Evolutionary conservation across 53 echinoderm and acorn worm species (phyloP), one percentile per base, ranked within the genome.

Genomic region (Hippasteria phrygiana): DNA sequence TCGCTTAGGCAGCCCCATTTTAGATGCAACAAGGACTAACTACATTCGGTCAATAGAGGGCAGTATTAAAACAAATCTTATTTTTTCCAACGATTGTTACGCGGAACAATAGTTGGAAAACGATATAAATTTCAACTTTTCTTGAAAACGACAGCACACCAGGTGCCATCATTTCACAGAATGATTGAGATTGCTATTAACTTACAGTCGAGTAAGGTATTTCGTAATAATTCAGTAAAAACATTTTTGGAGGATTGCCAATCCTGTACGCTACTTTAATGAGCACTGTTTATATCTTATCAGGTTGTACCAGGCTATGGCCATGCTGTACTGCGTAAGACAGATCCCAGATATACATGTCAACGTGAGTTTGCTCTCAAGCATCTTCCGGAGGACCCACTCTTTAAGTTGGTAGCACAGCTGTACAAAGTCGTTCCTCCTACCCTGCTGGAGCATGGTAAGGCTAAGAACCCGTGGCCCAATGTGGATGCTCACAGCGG

Each of bases 231-330:
- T 24, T 11, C 56, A 13, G 5, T 1, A 26, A 5, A 56, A 26
- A 56, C 26, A 1, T 22, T 24, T 22, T 59, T n/a, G 59, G 22
- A 59, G 22, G 5, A 59, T 0, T 59, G 22, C 20, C 51, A 17
- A 8, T 1, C n/a, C 2, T 18, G 0, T 51, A 51, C 16, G 14
- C 5, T 51, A 0, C 20, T 14, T 51, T 14, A 17, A 45, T 45
- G 5, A 45, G 46, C 11, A 45, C 46, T 45, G 46, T 45, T 5
- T 45, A 26, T 59, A 51, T 51, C 51, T 17, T 14, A 20, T 13
- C 83, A 98, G 98, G 98, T 98, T 79, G 98, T 98, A 66, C 98
- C 98, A 66, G 98, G 98, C 40, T 98, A 95, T 47, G 98, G 98
- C 16, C 98, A 98, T 80, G 98, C 98, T 74, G 98, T 98, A 12